These are phyloP conservation scores for Omphaloscelis lunosa DNA, from an alignment of 2,888 invertebrate species.

Conservation along the genomic window DNA sequence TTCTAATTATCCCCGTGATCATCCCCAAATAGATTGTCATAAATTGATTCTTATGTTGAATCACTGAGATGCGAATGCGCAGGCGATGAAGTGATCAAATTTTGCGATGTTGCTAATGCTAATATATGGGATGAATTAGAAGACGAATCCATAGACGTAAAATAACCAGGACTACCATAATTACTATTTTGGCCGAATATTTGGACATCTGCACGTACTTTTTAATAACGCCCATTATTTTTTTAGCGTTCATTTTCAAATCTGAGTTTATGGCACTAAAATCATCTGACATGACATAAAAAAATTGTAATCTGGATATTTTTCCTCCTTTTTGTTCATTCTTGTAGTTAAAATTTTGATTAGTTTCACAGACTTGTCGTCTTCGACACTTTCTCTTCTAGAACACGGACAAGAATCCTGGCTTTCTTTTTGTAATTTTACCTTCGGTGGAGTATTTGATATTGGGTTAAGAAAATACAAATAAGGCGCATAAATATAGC, in stretches of 20 bases:
- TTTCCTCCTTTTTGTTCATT: slow-evolving; percentile 8
- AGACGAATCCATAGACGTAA: slow-evolving; percentile 18
- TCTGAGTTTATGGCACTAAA: slow-evolving; percentile 10
- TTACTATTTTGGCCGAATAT: background rate
- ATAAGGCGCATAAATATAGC: background rate
- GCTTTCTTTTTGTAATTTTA: slow-evolving; percentile 6
- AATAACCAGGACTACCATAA: slow-evolving; percentile 1
- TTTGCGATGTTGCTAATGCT: slow-evolving; percentile 1
- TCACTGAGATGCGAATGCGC: slow-evolving; percentile 28
- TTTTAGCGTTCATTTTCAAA: slow-evolving; percentile 13
- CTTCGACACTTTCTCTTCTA: slow-evolving; percentile 5
- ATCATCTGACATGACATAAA: background rate
- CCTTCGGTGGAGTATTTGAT: slow-evolving; percentile 3
- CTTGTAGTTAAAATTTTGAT: slow-evolving; percentile 4
- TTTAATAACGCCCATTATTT: background rate
- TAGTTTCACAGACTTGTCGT: slow-evolving; percentile 2
- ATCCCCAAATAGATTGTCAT: background rate
- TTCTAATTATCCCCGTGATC: slow-evolving; percentile 4
- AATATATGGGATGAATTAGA: slow-evolving; percentile 4
- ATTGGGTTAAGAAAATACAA: slow-evolving; percentile 6
- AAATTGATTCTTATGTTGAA: slow-evolving; percentile 39
- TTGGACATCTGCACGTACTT: slow-evolving; percentile 4
- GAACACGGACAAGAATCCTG: background rate
- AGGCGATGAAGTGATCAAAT: slow-evolving; percentile 15
- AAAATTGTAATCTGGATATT: slow-evolving; percentile 9